A percentile compares a stretch with the other conserved stretches of the same genome.
Evolutionary conservation across 2,888 invertebrate genomes (phyloP).

Genomic region (Drosophila mayaguana): DNA sequence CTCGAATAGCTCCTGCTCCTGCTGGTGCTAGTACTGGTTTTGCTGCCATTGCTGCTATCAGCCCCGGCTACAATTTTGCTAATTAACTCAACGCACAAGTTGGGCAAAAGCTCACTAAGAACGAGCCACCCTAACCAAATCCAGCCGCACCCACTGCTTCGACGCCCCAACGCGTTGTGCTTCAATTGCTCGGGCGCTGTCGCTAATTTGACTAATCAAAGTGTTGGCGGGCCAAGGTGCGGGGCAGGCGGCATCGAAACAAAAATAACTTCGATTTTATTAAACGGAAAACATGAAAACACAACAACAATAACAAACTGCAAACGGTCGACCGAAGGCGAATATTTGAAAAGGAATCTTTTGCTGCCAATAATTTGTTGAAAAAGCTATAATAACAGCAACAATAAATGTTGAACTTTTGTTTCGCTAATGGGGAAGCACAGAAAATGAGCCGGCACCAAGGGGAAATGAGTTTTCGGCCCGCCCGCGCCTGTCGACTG

Average conservation of each 20-base stretch:
- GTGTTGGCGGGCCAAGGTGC: slow-evolving; percentile 31
- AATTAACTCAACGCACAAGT: slow-evolving; percentile 77
- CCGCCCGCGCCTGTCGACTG: slow-evolving; percentile 33
- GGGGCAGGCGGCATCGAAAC: slow-evolving; percentile 35
- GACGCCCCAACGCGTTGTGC: not conserved
- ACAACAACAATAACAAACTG: slow-evolving; percentile 27
- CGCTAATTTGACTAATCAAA: slow-evolving; percentile 79
- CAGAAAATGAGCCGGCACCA: slow-evolving; percentile 32
- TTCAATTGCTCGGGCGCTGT: slow-evolving; percentile 29
- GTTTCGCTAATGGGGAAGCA: slow-evolving; percentile 43
- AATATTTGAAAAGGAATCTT: slow-evolving; percentile 67
- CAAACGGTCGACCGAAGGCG: slow-evolving; percentile 24
- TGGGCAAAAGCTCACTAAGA: slow-evolving; percentile 41
- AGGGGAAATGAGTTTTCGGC: slow-evolving; percentile 59
- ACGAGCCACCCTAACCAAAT: slow-evolving; percentile 9
- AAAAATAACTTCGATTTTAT: slow-evolving; percentile 71
- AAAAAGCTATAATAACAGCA: slow-evolving; percentile 65
- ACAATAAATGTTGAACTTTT: slow-evolving; percentile 76
- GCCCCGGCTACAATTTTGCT: slow-evolving; percentile 69
- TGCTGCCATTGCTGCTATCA: slow-evolving; percentile 42
- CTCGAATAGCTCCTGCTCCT: slow-evolving; percentile 31
- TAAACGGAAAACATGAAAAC: slow-evolving; percentile 66
- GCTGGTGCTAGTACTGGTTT: slow-evolving; percentile 28
- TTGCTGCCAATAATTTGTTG: slow-evolving; percentile 67
- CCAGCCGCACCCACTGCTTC: not conserved